These are phyloP conservation scores for Drosophila anceps DNA, from an alignment of 2,888 invertebrate species.

Conservation along the genomic window DNA sequence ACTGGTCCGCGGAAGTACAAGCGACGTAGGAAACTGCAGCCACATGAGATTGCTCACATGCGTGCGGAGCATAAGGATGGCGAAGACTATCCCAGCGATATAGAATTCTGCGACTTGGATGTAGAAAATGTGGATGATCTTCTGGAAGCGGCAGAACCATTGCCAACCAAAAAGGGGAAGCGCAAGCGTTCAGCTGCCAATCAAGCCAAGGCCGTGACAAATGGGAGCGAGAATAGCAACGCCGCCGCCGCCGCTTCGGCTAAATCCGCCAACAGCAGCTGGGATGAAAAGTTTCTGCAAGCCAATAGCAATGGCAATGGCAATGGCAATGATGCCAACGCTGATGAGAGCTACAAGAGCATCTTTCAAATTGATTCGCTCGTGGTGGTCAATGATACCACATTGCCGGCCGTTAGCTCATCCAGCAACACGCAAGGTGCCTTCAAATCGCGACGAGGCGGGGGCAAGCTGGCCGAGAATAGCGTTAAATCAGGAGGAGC, in stretches of 20 bases:
- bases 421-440: slow-evolving; percentile 42
- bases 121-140: slow-evolving; percentile 85
- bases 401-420: slow-evolving; percentile 56
- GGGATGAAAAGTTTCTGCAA: slow-evolving; percentile 82
- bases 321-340: slow-evolving; percentile 22
- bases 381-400: slow-evolving; percentile 77
- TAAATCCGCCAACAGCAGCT: slow-evolving; percentile 50
- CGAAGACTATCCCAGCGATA: slow-evolving; percentile 80
- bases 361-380: slow-evolving; percentile 86
- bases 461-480: slow-evolving; percentile 25
- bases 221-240: slow-evolving; percentile 25
- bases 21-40: slow-evolving; percentile 91
- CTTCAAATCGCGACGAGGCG: slow-evolving; percentile 49
- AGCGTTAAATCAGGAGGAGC: slow-evolving; percentile 27
- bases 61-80: slow-evolving; percentile 75
- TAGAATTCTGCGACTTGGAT: slow-evolving; percentile 84
- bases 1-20: slow-evolving; percentile 93
- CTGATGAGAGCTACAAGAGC: slow-evolving; percentile 85
- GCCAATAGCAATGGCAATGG: slow-evolving; percentile 44
- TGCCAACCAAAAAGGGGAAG: slow-evolving; percentile 53
- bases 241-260: slow-evolving; percentile 38
- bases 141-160: slow-evolving; percentile 75
- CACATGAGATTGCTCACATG: slow-evolving; percentile 87
- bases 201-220: slow-evolving; percentile 28
- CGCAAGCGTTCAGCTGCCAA: slow-evolving; percentile 50